A percentile compares a stretch with the other conserved stretches of the same genome.
Conservation (phyloP, 2,113 vertebrate species). For the Epinephelus moara region DNA sequence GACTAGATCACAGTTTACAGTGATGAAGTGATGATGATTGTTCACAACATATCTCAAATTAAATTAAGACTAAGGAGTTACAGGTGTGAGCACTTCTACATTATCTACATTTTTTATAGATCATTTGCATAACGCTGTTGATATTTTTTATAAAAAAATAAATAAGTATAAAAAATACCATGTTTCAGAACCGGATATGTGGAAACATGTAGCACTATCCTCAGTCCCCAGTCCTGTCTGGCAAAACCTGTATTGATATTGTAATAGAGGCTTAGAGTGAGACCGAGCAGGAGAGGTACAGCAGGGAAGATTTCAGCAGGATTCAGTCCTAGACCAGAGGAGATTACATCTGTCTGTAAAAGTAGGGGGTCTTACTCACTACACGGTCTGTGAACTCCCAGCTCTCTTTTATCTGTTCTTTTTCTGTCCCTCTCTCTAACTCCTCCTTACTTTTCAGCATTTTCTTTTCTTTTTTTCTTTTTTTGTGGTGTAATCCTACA, state of each 20-base stretch:
- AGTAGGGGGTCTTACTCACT: conserved; percentile 56
- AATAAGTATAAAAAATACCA: too few relatives aligned
- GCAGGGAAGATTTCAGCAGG: conserved; percentile 38
- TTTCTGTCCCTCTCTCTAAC: conserved; percentile 32
- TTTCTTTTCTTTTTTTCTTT: background rate
- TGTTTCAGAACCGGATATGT: background rate
- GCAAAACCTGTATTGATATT: conserved; percentile 48
- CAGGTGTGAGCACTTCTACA: too few relatives aligned
- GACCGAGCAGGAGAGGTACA: conserved; percentile 29
- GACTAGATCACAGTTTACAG: background rate
- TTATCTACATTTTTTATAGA: too few relatives aligned
- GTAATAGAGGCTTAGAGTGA: conserved; percentile 35
- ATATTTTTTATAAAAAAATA: too few relatives aligned
- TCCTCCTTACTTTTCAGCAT: conserved; percentile 9
- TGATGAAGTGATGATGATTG: background rate
- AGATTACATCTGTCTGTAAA: conserved; percentile 64
- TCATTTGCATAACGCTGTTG: too few relatives aligned
- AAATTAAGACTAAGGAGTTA: too few relatives aligned
- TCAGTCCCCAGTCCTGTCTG: conserved; percentile 17
- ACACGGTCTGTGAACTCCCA: conserved; percentile 58
- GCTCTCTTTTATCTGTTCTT: conserved; percentile 56
- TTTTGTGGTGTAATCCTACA: conserved; percentile 23
- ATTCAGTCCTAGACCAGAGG: conserved; percentile 43
- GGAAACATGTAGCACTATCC: background rate
- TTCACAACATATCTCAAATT: too few relatives aligned